Base-by-base conservation (phyloP, 2,888 invertebrate species). In the Morpho achilles region DNA sequence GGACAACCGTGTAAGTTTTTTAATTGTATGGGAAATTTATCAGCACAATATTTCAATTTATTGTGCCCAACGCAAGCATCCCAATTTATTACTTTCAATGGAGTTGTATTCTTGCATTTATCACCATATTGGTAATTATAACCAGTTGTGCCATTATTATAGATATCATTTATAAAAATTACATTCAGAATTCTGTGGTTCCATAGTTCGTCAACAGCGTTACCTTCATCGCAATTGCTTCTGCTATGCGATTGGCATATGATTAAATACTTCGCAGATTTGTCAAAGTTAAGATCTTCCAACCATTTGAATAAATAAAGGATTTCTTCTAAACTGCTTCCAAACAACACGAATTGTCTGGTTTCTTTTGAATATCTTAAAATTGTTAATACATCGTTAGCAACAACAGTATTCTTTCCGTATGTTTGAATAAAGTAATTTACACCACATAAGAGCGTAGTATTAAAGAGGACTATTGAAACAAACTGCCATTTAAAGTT, bases 401-500 rank as follows among this genome's bases (percentile, higher is more conserved):
- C 77, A 7, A 84, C 64, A 3, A 82, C 68, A 9, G 82, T 62
- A 53, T 72, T 74, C 56, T 80, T 79, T 49, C 67, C 62, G 56
- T 81, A 88, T 2, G 68, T 59, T 39, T 66, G 67, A 23, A 84
- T 56, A 66, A 87, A 86, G 9, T 69, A 54, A 53, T 80, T 76
- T 0, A 80, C 67, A 7, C 80, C 78, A 51, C 67, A 73, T 22
- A 70, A 60, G 1, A 80, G 40, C 1, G 75, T 73, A 0, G 82
- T 69, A 67, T 84, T 86, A 50, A 79, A 77, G n/a, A 82, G 62
- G 16, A 87, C 69, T 40, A 85, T 68, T 2, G 87, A 82, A 0
- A 75, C 70, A 61, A 77, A 80, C 4, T 75, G 74, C 77, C 78
- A 80, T 53, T 80, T 70, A 55, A 85, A 88, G 69, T 84, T 80